Evolutionary conservation across 2,113 vertebrate species (phyloP), one percentile per base, ranked within the genome.

Genomic region (Poeciliopsis occidentalis): DNA sequence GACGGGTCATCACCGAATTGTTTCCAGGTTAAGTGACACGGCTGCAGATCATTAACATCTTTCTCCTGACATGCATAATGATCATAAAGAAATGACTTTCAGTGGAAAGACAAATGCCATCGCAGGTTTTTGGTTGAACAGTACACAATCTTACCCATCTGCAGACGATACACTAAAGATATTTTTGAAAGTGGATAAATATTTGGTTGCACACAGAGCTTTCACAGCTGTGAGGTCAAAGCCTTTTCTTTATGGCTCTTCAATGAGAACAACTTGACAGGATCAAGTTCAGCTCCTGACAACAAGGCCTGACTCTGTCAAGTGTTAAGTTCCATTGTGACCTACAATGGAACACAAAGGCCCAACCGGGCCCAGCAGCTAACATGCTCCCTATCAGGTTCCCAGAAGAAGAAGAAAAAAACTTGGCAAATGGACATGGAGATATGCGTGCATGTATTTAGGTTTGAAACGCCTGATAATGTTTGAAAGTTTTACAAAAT

Each of bases 321-420:
- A 94, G 93, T 94, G 92, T 94, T 94, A 90, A 94, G 92, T 93
- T 94, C 93, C 92, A 93, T 92, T 92, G 91, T 94, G 89, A 93
- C 86, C 85, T 90, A 92, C 88, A 90, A 88, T 79, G 66, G 78
- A 78, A 88, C 89, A 94, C 92, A 94, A 93, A 87, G 85, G 84
- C 81, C 85, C 85, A 51, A 54, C 80, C 87, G 86, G 87, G 82
- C 86, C 82, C 44, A 24, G 83, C 69, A 80, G 82, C 80, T 74
- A 86, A 83, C 47, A 10, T 62, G 54, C 67, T 44, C 61, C 80
- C 83, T 85, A 90, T 88, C 85, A 39, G 73, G 89, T 93, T 79
- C 82, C 60, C 76, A 15, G 61, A 72, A 69, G 68, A 79, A 83
- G 81, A 76, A 17, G 51, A 77, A 73, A 71, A 80, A 85, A 84